Percentiles rank a stretch among this genome's conserved stretches.
These are phyloP conservation scores for Schrankia costaestrigalis DNA, from an alignment of 2,888 invertebrate species.

Conservation along the genomic window DNA sequence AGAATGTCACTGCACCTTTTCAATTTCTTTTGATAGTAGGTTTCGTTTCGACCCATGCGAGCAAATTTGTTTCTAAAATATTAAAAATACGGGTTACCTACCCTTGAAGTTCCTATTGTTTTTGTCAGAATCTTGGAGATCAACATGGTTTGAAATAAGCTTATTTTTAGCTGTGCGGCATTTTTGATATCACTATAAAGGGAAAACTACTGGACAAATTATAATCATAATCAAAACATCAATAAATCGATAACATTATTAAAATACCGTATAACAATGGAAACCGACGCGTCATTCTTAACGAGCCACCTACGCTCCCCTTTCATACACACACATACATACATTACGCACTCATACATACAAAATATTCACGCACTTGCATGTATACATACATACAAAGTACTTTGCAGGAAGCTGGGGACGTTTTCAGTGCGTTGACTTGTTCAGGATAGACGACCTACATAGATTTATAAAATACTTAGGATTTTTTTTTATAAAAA, in stretches of 20 bases:
- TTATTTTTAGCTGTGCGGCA: too few species aligned
- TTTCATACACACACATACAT: slow-evolving; percentile 15
- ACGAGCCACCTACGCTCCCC: slow-evolving; percentile 27
- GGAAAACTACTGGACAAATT: background rate
- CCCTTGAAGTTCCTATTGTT: too few species aligned
- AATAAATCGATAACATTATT: background rate
- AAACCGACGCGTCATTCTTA: slow-evolving; percentile 22
- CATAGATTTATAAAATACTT: too few species aligned
- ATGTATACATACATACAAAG: slow-evolving; percentile 2
- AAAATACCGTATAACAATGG: slow-evolving; percentile 8
- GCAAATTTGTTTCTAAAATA: too few species aligned
- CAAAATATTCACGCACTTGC: slow-evolving; percentile 5
- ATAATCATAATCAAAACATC: background rate
- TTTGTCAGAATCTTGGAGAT: too few species aligned
- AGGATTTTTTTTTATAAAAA: slow-evolving; percentile 1
- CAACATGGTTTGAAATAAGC: too few species aligned
- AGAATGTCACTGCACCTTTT: too few species aligned
- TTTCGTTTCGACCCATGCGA: too few species aligned
- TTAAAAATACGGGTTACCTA: too few species aligned
- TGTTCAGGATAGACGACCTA: slow-evolving; percentile 14
- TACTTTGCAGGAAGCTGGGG: slow-evolving; percentile 9
- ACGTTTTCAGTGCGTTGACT: slow-evolving; percentile 21
- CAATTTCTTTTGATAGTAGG: too few species aligned
- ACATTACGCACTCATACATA: slow-evolving; percentile 12
- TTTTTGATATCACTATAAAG: too few species aligned